Conservation (phyloP, 2,797 vertebrate species). For the Heterohyrax brucei region DNA sequence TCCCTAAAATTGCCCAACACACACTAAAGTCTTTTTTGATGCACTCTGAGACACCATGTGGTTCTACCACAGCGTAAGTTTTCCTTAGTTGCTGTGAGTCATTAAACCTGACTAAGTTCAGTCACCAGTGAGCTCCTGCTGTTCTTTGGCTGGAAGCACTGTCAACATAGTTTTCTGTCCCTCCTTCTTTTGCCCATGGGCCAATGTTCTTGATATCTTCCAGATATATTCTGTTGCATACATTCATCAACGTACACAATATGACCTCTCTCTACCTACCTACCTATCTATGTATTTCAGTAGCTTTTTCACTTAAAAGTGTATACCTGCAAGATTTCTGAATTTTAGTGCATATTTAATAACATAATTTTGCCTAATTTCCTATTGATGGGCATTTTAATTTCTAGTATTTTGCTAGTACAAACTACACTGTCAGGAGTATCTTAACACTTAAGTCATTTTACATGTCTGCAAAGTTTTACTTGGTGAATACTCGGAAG, state of each 20-base stretch:
- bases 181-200: background rate
- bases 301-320: background rate
- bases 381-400: background rate
- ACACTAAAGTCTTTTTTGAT: background rate
- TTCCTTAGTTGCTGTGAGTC: background rate
- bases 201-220: background rate
- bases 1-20: background rate
- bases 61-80: background rate
- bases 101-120: conserved; percentile 6
- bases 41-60: background rate
- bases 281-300: background rate
- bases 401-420: conserved; percentile 52
- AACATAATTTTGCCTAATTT: background rate
- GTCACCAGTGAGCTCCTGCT: background rate
- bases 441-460: background rate
- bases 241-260: background rate
- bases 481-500: background rate
- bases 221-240: background rate
- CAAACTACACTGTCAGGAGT: background rate
- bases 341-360: conserved; percentile 32
- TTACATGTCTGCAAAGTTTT: background rate
- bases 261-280: background rate
- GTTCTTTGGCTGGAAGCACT: background rate
- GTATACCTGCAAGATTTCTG: background rate
- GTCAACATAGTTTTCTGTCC: background rate